phyloP scores from a whole-genome alignment of 1,140 invertebrate species.

The Bombus huntii region DNA sequence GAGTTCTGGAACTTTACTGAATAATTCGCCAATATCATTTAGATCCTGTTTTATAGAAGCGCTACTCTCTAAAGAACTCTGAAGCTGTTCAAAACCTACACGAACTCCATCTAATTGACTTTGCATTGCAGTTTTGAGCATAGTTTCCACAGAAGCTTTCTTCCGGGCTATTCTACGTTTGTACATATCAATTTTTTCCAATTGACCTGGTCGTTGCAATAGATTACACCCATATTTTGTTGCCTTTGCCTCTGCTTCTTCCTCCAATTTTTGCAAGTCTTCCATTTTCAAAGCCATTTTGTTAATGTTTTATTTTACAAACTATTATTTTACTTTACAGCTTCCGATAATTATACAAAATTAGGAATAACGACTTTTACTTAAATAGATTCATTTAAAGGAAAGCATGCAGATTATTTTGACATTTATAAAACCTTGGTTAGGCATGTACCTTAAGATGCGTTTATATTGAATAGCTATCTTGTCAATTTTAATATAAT shows the following conservation, averaged over 20 bases:
- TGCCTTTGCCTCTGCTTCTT: constrained; percentile 92
- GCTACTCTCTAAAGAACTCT: constrained; percentile 92
- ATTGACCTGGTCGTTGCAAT: constrained; percentile 96
- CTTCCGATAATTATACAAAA: background rate
- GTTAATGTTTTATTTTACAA: background rate
- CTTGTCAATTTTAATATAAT: background rate
- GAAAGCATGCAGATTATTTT: constrained; percentile 13
- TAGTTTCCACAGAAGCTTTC: constrained; percentile 97
- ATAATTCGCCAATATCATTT: constrained; percentile 80
- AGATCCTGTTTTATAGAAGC: constrained; percentile 87
- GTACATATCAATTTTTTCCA: constrained; percentile 97
- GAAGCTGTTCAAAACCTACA: constrained; percentile 95
- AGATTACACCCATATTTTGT: constrained; percentile 96
- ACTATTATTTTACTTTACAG: background rate
- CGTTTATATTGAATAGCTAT: constrained; percentile 6
- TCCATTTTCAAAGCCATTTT: constrained; percentile 82
- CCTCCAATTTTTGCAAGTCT: constrained; percentile 89
- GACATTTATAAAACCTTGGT: constrained; percentile 37
- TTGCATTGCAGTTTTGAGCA: constrained; percentile 99
- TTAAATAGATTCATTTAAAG: background rate
- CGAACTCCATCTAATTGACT: constrained; percentile 98
- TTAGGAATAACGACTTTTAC: background rate
- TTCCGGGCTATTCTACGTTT: constrained; percentile 91
- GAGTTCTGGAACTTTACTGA: constrained; percentile 87
- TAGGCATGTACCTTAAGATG: constrained; percentile 9